These are phyloP conservation scores for Ellobius talpinus DNA, from an alignment of 2,113 vertebrate species.

Conservation along the genomic window DNA sequence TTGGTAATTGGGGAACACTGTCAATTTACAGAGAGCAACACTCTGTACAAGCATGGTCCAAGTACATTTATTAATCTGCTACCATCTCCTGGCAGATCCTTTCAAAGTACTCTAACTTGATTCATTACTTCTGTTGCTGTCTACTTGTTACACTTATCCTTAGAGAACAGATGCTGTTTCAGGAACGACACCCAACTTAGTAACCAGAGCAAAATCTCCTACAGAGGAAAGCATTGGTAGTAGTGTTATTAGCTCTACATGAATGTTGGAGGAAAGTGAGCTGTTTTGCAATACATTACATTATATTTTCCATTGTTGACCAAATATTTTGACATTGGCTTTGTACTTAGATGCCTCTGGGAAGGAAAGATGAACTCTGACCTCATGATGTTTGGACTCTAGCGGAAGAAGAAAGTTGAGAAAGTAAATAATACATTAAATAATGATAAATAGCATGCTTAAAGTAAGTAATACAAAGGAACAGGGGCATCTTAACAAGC, in stretches of 20 bases:
- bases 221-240: background rate
- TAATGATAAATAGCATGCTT: background rate
- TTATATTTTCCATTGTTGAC: background rate
- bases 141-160: too few species aligned
- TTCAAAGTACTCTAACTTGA: background rate
- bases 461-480: background rate
- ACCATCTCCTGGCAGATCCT: background rate
- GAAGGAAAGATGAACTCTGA: background rate
- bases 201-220: background rate
- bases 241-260: background rate
- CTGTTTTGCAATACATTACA: background rate
- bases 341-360: background rate
- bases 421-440: background rate
- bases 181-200: background rate
- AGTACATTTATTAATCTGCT: background rate
- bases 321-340: background rate
- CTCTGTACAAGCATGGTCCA: background rate
- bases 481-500: background rate
- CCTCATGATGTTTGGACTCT: background rate
- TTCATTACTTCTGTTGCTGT: background rate
- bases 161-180: background rate
- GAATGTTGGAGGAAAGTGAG: background rate
- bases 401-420: background rate
- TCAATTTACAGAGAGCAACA: background rate
- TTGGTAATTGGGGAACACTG: background rate